These are phyloP conservation scores for Chydorus sphaericus DNA, from an alignment of 2,888 invertebrate genomes.

Conservation along the genomic window DNA sequence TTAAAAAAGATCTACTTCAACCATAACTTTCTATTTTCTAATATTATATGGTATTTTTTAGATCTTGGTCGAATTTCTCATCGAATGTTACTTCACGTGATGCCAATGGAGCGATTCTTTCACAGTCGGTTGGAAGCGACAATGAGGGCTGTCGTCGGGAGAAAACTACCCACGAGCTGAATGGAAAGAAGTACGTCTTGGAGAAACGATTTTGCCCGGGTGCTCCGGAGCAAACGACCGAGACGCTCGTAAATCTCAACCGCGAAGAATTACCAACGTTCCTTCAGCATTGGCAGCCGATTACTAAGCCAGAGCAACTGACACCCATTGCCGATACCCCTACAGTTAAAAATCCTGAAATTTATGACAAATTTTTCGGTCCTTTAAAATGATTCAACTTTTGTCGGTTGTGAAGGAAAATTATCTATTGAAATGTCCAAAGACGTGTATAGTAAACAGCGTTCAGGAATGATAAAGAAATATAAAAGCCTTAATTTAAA, in stretches of 20 bases:
- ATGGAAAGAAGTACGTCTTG: conserved; percentile 2
- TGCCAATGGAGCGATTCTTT: neutral
- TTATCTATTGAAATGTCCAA: no score
- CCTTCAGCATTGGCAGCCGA: neutral
- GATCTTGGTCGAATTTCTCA: neutral
- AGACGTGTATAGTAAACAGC: no score
- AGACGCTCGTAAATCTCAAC: neutral
- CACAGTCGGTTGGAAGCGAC: neutral
- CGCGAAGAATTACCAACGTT: neutral
- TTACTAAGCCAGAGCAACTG: no score
- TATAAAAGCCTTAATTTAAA: no score
- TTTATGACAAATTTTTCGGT: neutral
- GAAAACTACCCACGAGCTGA: neutral
- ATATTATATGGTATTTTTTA: neutral
- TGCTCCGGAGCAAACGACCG: neutral
- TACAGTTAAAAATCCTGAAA: neutral
- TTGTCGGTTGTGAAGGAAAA: no score
- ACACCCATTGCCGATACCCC: no score
- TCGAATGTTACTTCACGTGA: neutral
- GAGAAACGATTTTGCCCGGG: conserved; percentile 3
- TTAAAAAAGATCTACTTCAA: no score
- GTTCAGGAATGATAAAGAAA: no score
- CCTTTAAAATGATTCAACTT: neutral
- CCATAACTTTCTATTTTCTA: neutral
- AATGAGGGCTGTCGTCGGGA: neutral